Conservation (phyloP, 2,888 invertebrate species). For the Temnothorax ravouxi region DNA sequence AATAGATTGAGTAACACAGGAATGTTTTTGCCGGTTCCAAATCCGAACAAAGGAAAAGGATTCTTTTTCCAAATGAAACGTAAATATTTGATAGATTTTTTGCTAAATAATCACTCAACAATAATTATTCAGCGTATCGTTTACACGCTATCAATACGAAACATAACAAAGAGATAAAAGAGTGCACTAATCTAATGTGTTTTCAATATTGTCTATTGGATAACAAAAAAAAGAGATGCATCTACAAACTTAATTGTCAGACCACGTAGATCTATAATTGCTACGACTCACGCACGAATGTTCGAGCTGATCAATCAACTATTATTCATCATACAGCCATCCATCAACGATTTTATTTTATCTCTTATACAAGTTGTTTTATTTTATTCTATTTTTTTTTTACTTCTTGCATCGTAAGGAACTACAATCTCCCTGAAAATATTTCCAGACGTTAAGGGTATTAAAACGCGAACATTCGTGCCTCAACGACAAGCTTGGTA, state of each 20-base stretch:
- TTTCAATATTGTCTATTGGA: not conserved
- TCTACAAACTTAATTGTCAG: constrained; percentile 28
- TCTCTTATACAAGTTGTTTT: not conserved
- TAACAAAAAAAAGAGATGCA: not conserved
- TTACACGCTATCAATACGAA: not conserved
- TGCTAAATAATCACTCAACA: not conserved
- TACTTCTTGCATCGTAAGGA: constrained; percentile 21
- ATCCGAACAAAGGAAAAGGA: not conserved
- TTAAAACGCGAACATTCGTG: constrained; percentile 49
- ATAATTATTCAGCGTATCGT: not conserved
- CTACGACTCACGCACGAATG: constrained; percentile 46
- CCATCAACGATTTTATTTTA: constrained; percentile 9
- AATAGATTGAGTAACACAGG: not conserved
- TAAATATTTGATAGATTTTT: constrained; percentile 16
- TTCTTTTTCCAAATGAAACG: not conserved
- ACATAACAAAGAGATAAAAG: not conserved
- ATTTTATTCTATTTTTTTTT: constrained; percentile 26
- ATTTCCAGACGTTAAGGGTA: not conserved
- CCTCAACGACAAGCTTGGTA: constrained; percentile 70
- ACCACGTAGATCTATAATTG: constrained; percentile 34
- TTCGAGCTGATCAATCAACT: constrained; percentile 28
- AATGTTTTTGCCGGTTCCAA: not conserved
- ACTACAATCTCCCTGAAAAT: constrained; percentile 38
- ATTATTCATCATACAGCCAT: not conserved
- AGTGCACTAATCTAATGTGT: not conserved